phyloP scores from a whole-genome alignment of 2,888 invertebrate genomes.

The Tenthredo livida region DNA sequence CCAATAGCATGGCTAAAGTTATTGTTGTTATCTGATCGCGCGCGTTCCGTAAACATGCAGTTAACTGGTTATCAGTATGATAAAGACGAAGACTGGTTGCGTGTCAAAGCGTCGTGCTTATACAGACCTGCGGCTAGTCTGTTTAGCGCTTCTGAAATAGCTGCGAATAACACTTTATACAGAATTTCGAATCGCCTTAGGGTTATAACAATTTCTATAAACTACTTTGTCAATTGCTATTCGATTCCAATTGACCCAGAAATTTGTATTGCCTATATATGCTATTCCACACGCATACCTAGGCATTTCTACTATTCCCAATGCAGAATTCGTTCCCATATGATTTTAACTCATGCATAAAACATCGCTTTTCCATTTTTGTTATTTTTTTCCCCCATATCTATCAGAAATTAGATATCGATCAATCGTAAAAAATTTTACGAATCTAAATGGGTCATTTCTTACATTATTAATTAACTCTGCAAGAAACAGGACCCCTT shows the following conservation, averaged over 20 bases:
- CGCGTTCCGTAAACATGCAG: conserved; percentile 28
- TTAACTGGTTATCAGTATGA: conserved; percentile 30
- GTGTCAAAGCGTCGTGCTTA: neutral
- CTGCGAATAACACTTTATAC: conserved; percentile 22
- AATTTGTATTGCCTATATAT: neutral
- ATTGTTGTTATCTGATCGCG: conserved; percentile 22
- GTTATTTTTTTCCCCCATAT: neutral
- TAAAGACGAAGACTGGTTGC: conserved; percentile 35
- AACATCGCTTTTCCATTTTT: neutral
- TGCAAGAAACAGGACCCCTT: conserved; percentile 15
- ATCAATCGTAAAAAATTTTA: conserved; percentile 34
- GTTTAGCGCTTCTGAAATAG: neutral
- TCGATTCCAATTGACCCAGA: conserved; percentile 50
- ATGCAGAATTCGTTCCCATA: neutral
- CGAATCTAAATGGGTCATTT: neutral
- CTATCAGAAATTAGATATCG: neutral
- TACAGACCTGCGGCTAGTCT: neutral
- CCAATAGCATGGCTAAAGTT: neutral
- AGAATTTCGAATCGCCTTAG: conserved; percentile 32
- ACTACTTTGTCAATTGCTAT: conserved; percentile 35
- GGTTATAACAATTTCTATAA: conserved; percentile 30
- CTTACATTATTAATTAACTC: conserved; percentile 2
- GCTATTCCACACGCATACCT: neutral
- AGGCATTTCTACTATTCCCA: neutral
- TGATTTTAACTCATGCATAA: neutral